Conservation (phyloP, 2,797 vertebrate genomes). For the Gallinago nigripennis region DNA sequence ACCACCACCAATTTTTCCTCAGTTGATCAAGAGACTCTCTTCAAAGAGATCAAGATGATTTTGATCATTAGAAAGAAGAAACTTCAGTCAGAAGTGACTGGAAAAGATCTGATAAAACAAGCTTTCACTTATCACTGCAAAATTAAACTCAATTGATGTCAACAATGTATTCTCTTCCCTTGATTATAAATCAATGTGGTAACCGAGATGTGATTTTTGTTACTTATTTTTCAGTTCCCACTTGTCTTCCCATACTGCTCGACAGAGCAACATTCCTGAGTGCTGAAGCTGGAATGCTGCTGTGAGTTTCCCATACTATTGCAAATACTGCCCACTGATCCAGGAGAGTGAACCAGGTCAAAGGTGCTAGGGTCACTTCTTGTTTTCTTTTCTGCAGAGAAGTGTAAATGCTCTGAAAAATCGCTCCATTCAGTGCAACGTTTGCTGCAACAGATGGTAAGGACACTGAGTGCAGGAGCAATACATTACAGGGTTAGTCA, state of each 20-base stretch:
- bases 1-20: background rate
- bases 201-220: background rate
- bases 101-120: background rate
- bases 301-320: constrained; percentile 36
- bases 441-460: background rate
- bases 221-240: background rate
- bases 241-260: background rate
- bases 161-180: background rate
- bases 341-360: constrained; percentile 49
- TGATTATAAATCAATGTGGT: background rate
- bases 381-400: constrained; percentile 50
- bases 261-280: constrained; percentile 40
- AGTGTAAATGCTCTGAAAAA: constrained; percentile 18
- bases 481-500: background rate
- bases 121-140: background rate
- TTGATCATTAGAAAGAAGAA: background rate
- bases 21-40: background rate
- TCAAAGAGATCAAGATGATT: background rate
- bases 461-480: background rate
- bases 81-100: background rate
- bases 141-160: background rate
- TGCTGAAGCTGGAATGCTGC: constrained; percentile 34
- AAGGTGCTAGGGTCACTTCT: constrained; percentile 38
- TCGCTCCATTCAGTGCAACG: background rate
- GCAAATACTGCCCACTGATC: constrained; percentile 46